Conservation (phyloP, 2,113 vertebrate genomes). For the Fukomys damarensis region DNA sequence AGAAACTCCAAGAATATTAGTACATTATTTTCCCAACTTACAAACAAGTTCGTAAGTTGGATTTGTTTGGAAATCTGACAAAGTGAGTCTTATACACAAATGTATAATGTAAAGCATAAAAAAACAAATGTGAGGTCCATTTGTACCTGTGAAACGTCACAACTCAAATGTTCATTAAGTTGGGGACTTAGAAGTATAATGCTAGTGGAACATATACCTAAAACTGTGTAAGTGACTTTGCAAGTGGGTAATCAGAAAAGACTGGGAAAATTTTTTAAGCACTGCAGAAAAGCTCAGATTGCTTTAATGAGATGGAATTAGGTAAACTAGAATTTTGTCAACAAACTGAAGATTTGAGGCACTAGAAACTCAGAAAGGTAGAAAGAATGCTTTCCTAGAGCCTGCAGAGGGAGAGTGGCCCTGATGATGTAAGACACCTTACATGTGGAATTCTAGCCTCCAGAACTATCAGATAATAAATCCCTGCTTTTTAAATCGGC, state of each 20-base stretch:
- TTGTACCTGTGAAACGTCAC: neutral
- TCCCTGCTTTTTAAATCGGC: neutral
- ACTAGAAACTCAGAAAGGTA: neutral
- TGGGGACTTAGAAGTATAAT: neutral
- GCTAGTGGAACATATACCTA: neutral
- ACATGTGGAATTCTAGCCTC: neutral
- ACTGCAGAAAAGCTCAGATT: neutral
- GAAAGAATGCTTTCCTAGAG: neutral
- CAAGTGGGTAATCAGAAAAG: neutral
- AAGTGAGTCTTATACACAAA: neutral
- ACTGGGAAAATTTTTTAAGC: neutral
- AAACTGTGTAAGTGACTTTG: neutral
- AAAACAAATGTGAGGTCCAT: neutral
- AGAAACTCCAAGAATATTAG: neutral
- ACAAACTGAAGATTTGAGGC: neutral
- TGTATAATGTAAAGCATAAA: neutral
- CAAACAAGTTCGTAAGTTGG: neutral
- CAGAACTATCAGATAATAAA: neutral
- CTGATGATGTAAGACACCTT: too few species aligned
- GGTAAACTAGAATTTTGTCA: neutral
- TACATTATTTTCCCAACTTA: neutral
- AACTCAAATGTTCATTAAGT: neutral
- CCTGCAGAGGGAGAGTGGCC: neutral
- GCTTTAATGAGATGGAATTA: neutral
- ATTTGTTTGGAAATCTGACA: neutral